Base-by-base conservation (phyloP, 1,140 invertebrate species). In the Hormaphis cornu region DNA sequence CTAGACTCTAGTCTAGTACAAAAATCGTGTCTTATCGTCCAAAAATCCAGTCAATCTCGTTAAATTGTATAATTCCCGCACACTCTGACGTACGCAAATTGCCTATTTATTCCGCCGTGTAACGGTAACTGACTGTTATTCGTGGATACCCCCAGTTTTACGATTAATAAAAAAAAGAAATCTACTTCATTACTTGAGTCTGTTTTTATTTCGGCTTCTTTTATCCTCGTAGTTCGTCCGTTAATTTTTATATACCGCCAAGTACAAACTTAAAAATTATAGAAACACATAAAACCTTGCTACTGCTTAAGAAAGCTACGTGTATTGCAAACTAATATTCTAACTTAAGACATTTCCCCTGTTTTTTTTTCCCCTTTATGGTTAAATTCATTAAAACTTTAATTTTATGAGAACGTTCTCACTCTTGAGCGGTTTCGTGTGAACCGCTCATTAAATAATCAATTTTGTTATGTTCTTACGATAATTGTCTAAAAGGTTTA, bases 61-160 rank as follows among this genome's bases (percentile, higher is more conserved):
- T n/a, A n/a, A n/a, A n/a, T n/a, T n/a, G n/a, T n/a, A n/a, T n/a
- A n/a, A n/a, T 28, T 59, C 28, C 26, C 22, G 48, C 10, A n/a
- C 59, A 33, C 10, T n/a, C n/a, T 8, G 2, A 16, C 33, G 59
- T 63, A 63, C 59, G 14, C 42, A 20, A 18, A 46, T 63, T 63
- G 59, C 59, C 59, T 63, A 63, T 63, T 8, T 30, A 48, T 33
- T 33, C 28, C 44, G 59, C 59, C 59, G 59, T 63, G 42, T 44
- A 10, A 26, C 16, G 1, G 18, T 16, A 37, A 40, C 8, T 37
- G 22, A 22, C 14, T n/a, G n/a, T n/a, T n/a, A n/a, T n/a, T n/a
- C n/a, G n/a, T n/a, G n/a, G n/a, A n/a, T n/a, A n/a, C n/a, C n/a
- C n/a, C n/a, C n/a, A n/a, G n/a, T 8, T 9, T 28, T 28, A 26